Base-by-base conservation (phyloP, 1,140 invertebrate species). In the Carposina sasakii region DNA sequence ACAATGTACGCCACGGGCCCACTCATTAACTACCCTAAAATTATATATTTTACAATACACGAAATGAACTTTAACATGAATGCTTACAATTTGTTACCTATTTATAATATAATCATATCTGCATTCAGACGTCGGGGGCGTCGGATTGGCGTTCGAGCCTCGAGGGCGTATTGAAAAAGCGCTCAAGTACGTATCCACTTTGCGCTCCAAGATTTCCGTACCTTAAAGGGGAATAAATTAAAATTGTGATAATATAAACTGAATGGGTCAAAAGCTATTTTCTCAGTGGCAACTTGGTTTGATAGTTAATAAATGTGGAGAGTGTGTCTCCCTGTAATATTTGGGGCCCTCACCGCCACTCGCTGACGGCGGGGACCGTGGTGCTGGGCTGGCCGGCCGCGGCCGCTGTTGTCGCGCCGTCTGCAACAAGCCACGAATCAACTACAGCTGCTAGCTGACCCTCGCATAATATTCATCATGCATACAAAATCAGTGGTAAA, bases 1-100 rank as follows among this genome's bases (percentile, higher is more conserved):
- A 54, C 52, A 44, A 63, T 44, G 53, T 51, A 53, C 39, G 34
- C 37, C 36, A 26, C 57, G 53, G n/a, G 53, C 61, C 61, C 65
- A 62, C 63, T 53, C 52, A 54, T 54, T 50, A 52, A 39, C 42
- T 66, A 66, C 48, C 48, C 71, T 73, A 69, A 63, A 58, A 60
- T 67, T 70, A 67, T 73, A 77, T 76, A 76, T 73, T 81, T 72
- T 72, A 77, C 77, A 78, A 60, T 71, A 67, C 60, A 63, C 55
- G 69, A 70, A 69, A 63, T 57, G 69, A 70, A 69, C 57, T 60
- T 63, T 65, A 70, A 68, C 60, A 57, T 64, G 75, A 67, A 76
- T 68, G 74, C 62, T 59, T 77, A 75, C 60, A 71, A 73, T 71
- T 69, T 60, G 43, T 66, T 58, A n/a, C n/a, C n/a, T n/a, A n/a